Base-by-base conservation (phyloP, 1,140 invertebrate species). In the Kradibia gibbosae region DNA sequence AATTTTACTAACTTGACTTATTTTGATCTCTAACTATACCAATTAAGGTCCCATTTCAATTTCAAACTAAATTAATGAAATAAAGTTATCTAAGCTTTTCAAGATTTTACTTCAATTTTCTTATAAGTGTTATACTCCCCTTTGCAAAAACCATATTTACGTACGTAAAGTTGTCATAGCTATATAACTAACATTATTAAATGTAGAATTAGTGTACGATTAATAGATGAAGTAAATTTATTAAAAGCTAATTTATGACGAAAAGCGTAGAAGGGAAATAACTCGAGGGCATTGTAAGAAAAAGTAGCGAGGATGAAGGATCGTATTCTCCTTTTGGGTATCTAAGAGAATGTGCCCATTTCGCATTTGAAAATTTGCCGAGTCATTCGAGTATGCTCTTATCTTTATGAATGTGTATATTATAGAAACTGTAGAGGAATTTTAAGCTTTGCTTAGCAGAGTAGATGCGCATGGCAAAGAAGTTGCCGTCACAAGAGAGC, bases 11-110 rank as follows among this genome's bases (percentile, higher is more conserved):
- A 67, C 62, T 67, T n/a, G 34, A n/a, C 34, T 39, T 67, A 39
- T 67, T 67, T 67, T 31, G 34, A 67, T 67, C 39, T 34, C 34
- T 39, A 67, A 67, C 34, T 67, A n/a, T n/a, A 67, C 34, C 62
- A 67, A 67, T 67, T 67, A 67, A 67, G 62, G 11, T 67, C 36
- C 34, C 34, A 67, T 67, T 67, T 67, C 62, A 67, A 67, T 67
- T 67, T 67, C 36, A 67, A 67, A 39, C 15, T n/a, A 36, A 67
- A 67, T 39, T 39, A 39, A 67, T 67, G 62, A 67, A 67, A 67
- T 67, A 39, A 67, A 67, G 62, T 67, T 67, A 39, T 10, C 10
- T 20, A 8, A 22, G 34, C 62, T 67, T 39, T 39, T 67, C 62
- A 39, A n/a, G 34, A 67, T 67, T 39, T 67, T 67, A 67, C 34